phyloP scores from a whole-genome alignment of 2,888 invertebrate genomes.

The Meiosimyza decipiens region DNA sequence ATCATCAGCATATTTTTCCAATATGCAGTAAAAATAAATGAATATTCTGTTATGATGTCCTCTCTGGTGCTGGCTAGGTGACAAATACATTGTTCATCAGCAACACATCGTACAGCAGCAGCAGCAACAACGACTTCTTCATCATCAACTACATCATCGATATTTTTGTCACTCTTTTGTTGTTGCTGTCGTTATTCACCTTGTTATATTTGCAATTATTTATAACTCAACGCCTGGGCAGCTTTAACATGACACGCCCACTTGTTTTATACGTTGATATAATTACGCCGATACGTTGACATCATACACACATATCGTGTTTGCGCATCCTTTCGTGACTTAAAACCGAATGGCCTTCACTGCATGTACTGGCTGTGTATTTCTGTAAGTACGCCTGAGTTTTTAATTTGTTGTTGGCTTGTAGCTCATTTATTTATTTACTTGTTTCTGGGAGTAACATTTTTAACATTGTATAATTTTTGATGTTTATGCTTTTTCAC shows the following conservation, averaged over 20 bases:
- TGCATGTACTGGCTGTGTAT: too few species aligned
- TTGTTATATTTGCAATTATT: conserved; percentile 23
- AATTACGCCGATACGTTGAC: conserved; percentile 12
- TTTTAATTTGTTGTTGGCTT: too few species aligned
- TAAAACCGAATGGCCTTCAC: too few species aligned
- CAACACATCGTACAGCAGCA: conserved; percentile 3
- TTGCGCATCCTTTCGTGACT: neutral
- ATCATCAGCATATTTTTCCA: conserved; percentile 19
- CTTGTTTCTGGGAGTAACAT: conserved; percentile 10
- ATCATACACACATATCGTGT: neutral
- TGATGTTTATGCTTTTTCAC: neutral
- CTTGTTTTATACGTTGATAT: conserved; percentile 18
- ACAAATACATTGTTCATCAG: neutral
- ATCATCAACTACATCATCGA: neutral
- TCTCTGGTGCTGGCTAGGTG: neutral
- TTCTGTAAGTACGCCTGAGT: too few species aligned
- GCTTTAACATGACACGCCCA: conserved; percentile 4
- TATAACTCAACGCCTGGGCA: conserved; percentile 2
- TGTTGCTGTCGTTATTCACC: conserved; percentile 17
- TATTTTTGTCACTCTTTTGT: neutral
- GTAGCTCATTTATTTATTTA: neutral
- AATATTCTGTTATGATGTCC: conserved; percentile 2
- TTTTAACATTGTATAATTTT: conserved; percentile 25
- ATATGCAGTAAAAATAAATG: conserved; percentile 30
- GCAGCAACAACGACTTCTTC: neutral